Base-by-base conservation (phyloP, 1,140 invertebrate genomes). In the Drosophila kurseongensis region DNA sequence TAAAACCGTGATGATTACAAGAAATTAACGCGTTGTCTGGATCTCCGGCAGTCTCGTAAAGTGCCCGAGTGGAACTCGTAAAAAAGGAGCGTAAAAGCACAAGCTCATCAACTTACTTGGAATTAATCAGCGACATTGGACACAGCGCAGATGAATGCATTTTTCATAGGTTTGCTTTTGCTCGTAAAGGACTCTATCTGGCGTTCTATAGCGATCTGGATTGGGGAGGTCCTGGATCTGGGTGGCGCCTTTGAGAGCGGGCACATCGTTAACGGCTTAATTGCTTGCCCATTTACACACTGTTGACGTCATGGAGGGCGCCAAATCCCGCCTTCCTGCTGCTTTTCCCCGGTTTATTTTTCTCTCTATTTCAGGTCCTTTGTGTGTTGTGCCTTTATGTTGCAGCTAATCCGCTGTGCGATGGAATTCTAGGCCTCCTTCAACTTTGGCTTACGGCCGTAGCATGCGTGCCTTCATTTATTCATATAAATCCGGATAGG, bases 261-360 rank as follows among this genome's bases (percentile, higher is more conserved):
- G 84, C 67, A 79, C 84, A 86, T 86, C 83, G 84, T 86, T 86
- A 86, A 86, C 80, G 75, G 84, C 84, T 88, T 88, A 88, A 89
- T 89, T 89, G 80, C 80, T 89, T 77, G 61, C 63, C 80, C 84
- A 73, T 89, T 89, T 84, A 61, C 80, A 71, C 52, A 51, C 72
- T 60, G 77, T 74, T 84, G 84, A 80, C 61, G 84, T 78, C 76
- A 84, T 50, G 73, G 63, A 48, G 66, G 60, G 52, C 60, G 62
- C 35, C 66, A 59, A 69, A 52, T 74, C 63, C 35, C 65, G 54
- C 83, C 75, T 79, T 74, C 68, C 75, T 69, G 55, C 60, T 63
- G 55, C 1, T 35, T 29, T 41, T 14, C 16, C 27, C 38, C 14
- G 27, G 23, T 23, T 23, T 23, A 23, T 14, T 51, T 16, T 51